A percentile compares a stretch with the other conserved stretches of the same genome.
Conservation (phyloP, 2,797 vertebrate species). For the Parotocinclus haroldoi region DNA sequence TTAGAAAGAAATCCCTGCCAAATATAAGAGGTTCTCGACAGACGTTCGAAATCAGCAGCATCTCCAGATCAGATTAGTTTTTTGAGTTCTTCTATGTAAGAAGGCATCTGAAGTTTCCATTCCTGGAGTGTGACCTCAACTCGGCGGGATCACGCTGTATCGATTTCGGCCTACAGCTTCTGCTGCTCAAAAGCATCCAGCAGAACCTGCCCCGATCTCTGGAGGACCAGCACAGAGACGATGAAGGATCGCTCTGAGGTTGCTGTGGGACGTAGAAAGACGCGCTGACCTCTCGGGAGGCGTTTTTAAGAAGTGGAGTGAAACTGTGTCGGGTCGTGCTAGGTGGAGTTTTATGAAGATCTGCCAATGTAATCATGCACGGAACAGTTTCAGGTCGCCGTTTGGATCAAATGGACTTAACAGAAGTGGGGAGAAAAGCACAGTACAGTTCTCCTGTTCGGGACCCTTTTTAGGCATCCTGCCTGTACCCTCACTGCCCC, state of each 20-base stretch:
- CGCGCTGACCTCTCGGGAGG: slow-evolving; percentile 6
- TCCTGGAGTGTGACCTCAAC: neutral
- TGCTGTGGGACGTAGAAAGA: neutral
- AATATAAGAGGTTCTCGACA: too few species aligned
- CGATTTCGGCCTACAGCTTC: slow-evolving; percentile 47
- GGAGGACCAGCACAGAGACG: slow-evolving; percentile 30
- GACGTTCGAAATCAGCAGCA: too few species aligned
- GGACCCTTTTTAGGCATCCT: slow-evolving; percentile 6
- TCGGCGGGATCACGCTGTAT: slow-evolving; percentile 40
- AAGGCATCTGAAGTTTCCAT: too few species aligned
- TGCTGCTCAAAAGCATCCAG: slow-evolving; percentile 30
- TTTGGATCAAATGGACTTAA: neutral
- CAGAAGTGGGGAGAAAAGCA: neutral
- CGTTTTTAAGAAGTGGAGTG: slow-evolving; percentile 32
- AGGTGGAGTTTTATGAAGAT: slow-evolving; percentile 67
- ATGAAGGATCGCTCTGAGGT: slow-evolving; percentile 39
- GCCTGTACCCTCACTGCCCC: neutral
- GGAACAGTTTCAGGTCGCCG: slow-evolving; percentile 48
- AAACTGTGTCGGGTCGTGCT: too few species aligned
- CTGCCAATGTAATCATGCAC: slow-evolving; percentile 68
- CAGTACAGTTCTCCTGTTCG: slow-evolving; percentile 22
- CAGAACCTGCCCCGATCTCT: slow-evolving; percentile 23
- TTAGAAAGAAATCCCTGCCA: too few species aligned
- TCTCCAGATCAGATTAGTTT: too few species aligned
- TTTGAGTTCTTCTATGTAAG: too few species aligned